Percentiles rank a stretch among this genome's conserved stretches.
Evolutionary conservation across 1,140 invertebrate species (phyloP).

Genomic region (Lordiphosa clarofinis): DNA sequence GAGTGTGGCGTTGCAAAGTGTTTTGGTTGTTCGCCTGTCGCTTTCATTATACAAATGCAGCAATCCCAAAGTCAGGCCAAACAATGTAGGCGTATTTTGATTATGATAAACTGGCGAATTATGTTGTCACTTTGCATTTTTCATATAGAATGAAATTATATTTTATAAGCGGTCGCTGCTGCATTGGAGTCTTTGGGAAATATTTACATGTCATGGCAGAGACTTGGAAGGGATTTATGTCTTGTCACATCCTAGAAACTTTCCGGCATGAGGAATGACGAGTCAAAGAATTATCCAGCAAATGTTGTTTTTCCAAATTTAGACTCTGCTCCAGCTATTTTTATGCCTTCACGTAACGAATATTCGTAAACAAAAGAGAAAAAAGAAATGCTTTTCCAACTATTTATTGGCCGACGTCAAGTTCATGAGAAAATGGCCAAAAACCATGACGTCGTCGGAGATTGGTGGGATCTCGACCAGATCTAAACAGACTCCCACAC

Average conservation of each 20-base stretch:
- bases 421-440: slow-evolving; percentile 53
- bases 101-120: slow-evolving; percentile 79
- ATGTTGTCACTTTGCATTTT: slow-evolving; percentile 79
- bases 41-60: slow-evolving; percentile 51
- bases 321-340: slow-evolving; percentile 46
- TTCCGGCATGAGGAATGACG: slow-evolving; percentile 55
- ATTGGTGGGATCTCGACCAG: slow-evolving; percentile 21
- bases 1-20: slow-evolving; percentile 58
- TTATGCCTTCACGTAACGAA: slow-evolving; percentile 62
- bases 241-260: slow-evolving; percentile 20
- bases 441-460: slow-evolving; percentile 56
- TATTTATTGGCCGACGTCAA: slow-evolving; percentile 69
- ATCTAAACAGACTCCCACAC: slow-evolving; percentile 27
- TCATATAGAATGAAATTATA: slow-evolving; percentile 77
- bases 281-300: slow-evolving; percentile 20
- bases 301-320: slow-evolving; percentile 43
- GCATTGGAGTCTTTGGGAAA: slow-evolving; percentile 43
- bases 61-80: slow-evolving; percentile 36
- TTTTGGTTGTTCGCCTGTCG: slow-evolving; percentile 45
- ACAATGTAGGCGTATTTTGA: slow-evolving; percentile 78
- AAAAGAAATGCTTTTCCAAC: slow-evolving; percentile 34
- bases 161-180: slow-evolving; percentile 52
- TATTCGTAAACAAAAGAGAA: slow-evolving; percentile 55
- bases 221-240: slow-evolving; percentile 69
- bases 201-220: slow-evolving; percentile 68